These are phyloP conservation scores for Pseudoips prasinana DNA, from an alignment of 2,888 invertebrate genomes.

Conservation along the genomic window DNA sequence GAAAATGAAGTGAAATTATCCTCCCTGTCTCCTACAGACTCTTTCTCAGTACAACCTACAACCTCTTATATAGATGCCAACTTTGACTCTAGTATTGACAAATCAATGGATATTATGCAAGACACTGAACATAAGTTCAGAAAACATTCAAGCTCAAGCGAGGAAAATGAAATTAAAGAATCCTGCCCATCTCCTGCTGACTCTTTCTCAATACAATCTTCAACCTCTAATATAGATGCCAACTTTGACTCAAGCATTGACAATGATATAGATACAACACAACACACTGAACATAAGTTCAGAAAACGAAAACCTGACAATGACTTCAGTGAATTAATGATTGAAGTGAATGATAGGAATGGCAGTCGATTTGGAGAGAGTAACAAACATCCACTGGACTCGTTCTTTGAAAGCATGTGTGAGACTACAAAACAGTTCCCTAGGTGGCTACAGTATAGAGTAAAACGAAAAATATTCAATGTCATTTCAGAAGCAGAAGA, in stretches of 20 bases:
- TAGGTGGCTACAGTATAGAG: constrained; percentile 31
- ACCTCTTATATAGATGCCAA: constrained; percentile 27
- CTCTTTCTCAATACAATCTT: constrained; percentile 27
- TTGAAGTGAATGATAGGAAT: constrained; percentile 29
- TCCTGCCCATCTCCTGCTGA: constrained; percentile 27
- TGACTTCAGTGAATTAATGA: constrained; percentile 34
- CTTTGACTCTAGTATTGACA: constrained; percentile 19
- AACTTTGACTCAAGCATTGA: constrained; percentile 19
- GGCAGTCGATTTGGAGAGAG: constrained; percentile 13
- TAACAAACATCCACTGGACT: constrained; percentile 28
- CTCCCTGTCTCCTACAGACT: constrained; percentile 26
- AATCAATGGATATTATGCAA: constrained; percentile 17
- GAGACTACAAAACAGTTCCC: constrained; percentile 34
- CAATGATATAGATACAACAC: constrained; percentile 19
- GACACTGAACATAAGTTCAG: constrained; percentile 23
- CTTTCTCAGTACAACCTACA: constrained; percentile 30
- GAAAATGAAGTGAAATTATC: constrained; percentile 18
- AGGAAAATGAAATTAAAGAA: constrained; percentile 23
- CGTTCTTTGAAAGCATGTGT: constrained; percentile 36
- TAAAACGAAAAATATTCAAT: constrained; percentile 35
- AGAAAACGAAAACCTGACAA: constrained; percentile 30
- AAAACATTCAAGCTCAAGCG: constrained; percentile 22
- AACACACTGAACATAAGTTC: constrained; percentile 23
- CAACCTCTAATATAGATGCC: constrained; percentile 28
- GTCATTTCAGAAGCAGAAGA: constrained; percentile 33